Evolutionary conservation across 2,797 vertebrate genomes (phyloP), one percentile per base, ranked within the genome.

Genomic region (Oreonectes daqikongensis): DNA sequence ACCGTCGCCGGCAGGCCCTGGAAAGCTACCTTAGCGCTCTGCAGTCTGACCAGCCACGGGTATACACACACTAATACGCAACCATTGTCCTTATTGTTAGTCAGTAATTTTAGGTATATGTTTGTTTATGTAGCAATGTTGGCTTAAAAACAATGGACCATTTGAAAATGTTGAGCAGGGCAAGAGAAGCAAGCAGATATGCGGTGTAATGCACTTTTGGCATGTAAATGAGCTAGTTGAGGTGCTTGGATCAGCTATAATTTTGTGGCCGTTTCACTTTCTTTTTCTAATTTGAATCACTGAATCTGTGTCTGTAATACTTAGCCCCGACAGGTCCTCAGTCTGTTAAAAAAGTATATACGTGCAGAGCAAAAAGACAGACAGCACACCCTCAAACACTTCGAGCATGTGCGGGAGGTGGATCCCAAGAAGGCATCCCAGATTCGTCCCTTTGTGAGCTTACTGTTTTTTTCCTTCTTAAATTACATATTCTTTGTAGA

Each of bases 381-480:
- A 22, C 97, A 99, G 86, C 98, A 99, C 86, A 97, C 97, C 1
- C 92, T 99, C 2, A 99, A 99, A 86, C 96, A 98, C 85, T 98
- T 97, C 0, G 96, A 99, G 65, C 97, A 99, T 0, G 95, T 98
- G 72, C 96, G 93, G 84, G 96, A 96, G 77, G 96, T 99, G 8
- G 97, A 99, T 75, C 97, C 98, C 44, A 98, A 98, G 91, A 99
- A 98, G 88, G 98, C 97, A 0, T 95, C 96, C 2, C 97, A 99
- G 86, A 99, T 99, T 88, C 94, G 95, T 77, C 96, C 96, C 84
- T 97, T 99, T 96, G 95, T 95, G 89, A 42, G 35, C 9, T 28
- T 14, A 7, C 40, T 9, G 67, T 7, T 44, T 53, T 5, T 52
- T 57, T 15, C 4, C 42, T 35, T 8, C 2, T 28, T 35, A 46